phyloP scores from a whole-genome alignment of 2,113 vertebrate species.

The Platichthys flesus region DNA sequence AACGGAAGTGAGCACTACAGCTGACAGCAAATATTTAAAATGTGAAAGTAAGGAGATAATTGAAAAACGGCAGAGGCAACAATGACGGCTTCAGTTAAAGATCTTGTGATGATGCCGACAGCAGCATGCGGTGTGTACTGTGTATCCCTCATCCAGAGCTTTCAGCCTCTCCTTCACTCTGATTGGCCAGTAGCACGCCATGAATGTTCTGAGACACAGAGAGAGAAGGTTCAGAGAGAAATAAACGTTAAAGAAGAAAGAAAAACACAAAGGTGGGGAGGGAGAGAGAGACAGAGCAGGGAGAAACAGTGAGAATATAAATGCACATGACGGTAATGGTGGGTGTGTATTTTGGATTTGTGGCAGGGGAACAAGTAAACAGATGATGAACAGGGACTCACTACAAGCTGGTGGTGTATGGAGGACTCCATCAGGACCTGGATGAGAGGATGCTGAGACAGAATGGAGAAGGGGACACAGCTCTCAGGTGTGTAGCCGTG shows the following conservation, averaged over 20 bases:
- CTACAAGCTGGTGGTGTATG: slow-evolving; percentile 82
- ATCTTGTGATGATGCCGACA: not conserved
- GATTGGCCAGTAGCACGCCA: slow-evolving; percentile 39
- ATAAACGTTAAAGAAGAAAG: not conserved
- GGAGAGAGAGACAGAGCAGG: not conserved
- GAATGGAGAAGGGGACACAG: slow-evolving; percentile 77
- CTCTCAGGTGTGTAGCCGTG: slow-evolving; percentile 78
- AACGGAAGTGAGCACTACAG: not conserved
- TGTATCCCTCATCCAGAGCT: slow-evolving; percentile 13
- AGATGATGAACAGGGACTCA: slow-evolving; percentile 74
- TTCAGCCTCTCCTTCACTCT: slow-evolving; percentile 18
- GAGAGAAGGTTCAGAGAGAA: not conserved
- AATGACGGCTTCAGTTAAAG: not conserved
- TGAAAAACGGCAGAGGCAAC: not conserved
- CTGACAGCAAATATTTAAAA: slow-evolving; percentile 13
- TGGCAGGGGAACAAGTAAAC: not conserved
- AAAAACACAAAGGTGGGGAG: not conserved
- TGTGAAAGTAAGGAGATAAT: not conserved
- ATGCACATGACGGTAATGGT: not conserved
- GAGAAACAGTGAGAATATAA: not conserved
- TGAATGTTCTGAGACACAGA: slow-evolving; percentile 70
- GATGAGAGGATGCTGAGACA: slow-evolving; percentile 84
- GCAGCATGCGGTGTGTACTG: not conserved
- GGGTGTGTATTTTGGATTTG: not conserved
- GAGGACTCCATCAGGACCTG: slow-evolving; percentile 83